Evolutionary conservation across 2,113 vertebrate genomes (phyloP).

Genomic region (Mustela nigripes): DNA sequence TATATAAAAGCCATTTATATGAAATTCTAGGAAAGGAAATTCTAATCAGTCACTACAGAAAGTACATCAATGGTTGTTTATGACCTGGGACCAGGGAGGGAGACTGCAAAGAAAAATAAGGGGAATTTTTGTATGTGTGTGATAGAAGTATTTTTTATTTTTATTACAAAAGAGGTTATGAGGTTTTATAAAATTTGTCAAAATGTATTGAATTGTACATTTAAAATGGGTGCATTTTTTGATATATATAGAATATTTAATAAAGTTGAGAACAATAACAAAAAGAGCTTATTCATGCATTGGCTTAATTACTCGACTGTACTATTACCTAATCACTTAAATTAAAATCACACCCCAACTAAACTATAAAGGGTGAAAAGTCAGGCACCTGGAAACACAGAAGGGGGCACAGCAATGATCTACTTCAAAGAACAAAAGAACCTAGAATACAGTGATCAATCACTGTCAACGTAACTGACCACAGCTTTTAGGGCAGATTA

Average conservation of each 20-base stretch:
- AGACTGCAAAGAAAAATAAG: not conserved
- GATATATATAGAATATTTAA: not conserved
- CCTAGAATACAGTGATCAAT: not conserved
- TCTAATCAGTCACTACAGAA: not conserved
- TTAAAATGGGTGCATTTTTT: not conserved
- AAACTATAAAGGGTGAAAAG: not conserved
- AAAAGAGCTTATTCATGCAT: not conserved
- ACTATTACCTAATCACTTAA: not conserved
- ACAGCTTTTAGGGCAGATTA: not conserved
- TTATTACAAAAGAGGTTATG: not conserved
- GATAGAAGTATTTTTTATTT: not conserved
- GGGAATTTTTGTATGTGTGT: not conserved
- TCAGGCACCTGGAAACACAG: not conserved
- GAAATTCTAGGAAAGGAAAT: not conserved
- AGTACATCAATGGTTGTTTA: not conserved
- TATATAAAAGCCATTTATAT: not conserved
- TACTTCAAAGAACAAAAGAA: not conserved
- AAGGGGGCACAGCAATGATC: not conserved
- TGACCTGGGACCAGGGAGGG: too few species aligned
- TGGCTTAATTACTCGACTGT: not conserved
- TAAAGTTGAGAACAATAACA: not conserved
- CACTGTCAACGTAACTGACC: not conserved
- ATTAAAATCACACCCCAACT: not conserved
- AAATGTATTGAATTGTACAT: conserved; percentile 7
- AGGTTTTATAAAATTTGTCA: not conserved